Evolutionary conservation across 2,113 vertebrate species (phyloP), one percentile per base, ranked within the genome.

Genomic region (Mormyrus iriodes): DNA sequence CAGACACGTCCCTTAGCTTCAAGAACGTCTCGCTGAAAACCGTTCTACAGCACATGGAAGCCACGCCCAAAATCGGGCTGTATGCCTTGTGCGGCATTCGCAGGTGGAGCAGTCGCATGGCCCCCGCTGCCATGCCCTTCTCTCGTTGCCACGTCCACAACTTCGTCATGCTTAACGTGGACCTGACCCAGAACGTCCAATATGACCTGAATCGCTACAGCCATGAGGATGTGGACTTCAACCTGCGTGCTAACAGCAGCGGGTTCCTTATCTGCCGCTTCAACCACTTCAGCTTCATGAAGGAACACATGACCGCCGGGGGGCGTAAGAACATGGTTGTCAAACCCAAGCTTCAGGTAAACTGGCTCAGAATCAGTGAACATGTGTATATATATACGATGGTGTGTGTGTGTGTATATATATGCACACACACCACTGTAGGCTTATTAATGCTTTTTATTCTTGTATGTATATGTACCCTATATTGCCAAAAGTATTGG

Each of bases 191-290:
- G 95, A 98, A 99, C 0, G 97, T 99, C 86, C 98, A 98, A 93
- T 99, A 99, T 48, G 98, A 99, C 93, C 96, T 98, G 0, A 99
- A 98, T 93, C 97, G 98, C 98, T 99, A 99, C 87, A 98, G 96
- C 93, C 98, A 97, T 92, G 98, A 99, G 94, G 98, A 99, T 46
- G 96, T 99, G 91, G 98, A 99, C 93, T 99, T 99, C 88, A 99
- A 99, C 85, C 95, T 99, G 88, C 95, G 98, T 90, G 97, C 97
- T 0, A 98, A 98, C 92, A 98, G 97, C 91, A 98, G 97, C 0
- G 97, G 97, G 4, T 94, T 99, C 87, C 96, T 98, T 91, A 95
- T 99, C 91, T 99, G 98, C 92, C 97, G 98, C 92, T 99, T 99
- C 92, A 99, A 99, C 93, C 95, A 96, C 94, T 99, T 99, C 96